Evolutionary conservation across 2,113 vertebrate genomes (phyloP).

Genomic region (Pangasianodon hypophthalmus): DNA sequence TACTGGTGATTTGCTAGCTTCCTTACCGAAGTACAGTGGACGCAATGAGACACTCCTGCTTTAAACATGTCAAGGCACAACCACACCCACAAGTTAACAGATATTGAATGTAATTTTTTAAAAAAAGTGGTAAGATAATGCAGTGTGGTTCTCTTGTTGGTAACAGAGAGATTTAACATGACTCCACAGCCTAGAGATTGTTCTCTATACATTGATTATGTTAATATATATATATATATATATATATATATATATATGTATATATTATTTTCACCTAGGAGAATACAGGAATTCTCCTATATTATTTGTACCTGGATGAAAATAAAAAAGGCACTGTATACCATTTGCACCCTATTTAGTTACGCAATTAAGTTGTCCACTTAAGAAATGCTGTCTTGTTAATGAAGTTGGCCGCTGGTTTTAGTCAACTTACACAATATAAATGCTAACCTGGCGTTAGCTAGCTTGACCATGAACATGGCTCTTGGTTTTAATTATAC

Average conservation of each 20-base stretch:
- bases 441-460: neutral
- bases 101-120: conserved; percentile 1
- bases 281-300: neutral
- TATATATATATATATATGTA: neutral
- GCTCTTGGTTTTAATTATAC: neutral
- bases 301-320: too few relatives aligned
- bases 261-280: neutral
- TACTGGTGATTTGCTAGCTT: neutral
- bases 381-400: too few relatives aligned
- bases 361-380: neutral
- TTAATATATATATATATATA: neutral
- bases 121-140: neutral
- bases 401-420: neutral
- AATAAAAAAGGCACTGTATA: neutral
- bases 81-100: neutral
- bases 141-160: neutral
- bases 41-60: neutral
- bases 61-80: conserved; percentile 10
- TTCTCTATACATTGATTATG: neutral
- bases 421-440: too few relatives aligned
- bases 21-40: neutral
- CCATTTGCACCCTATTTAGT: neutral
- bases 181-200: neutral
- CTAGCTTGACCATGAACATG: neutral
- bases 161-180: neutral